Evolutionary conservation across 2,797 vertebrate genomes (phyloP).

Genomic region (Micrastur ruficollis): DNA sequence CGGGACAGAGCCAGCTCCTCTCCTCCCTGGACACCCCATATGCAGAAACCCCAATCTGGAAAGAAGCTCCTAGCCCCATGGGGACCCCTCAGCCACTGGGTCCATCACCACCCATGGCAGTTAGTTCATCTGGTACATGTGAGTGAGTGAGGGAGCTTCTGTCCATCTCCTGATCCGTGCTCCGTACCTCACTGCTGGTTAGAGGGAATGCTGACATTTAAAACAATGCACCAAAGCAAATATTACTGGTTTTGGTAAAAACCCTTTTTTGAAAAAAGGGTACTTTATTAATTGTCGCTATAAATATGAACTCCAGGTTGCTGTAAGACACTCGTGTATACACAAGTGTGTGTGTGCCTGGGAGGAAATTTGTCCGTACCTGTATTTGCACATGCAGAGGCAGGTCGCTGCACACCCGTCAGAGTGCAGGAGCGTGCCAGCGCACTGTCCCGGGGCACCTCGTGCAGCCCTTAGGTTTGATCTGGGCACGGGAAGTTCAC

Average conservation of each 20-base stretch:
- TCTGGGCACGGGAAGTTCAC: not conserved
- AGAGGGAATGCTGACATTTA: not conserved
- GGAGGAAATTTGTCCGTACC: not conserved
- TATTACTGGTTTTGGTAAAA: not conserved
- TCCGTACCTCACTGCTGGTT: not conserved
- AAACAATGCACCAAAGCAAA: not conserved
- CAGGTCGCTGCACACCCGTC: not conserved
- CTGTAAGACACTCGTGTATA: too few relatives aligned
- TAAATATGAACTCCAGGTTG: not conserved
- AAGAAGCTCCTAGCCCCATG: not conserved
- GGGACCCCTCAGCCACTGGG: not conserved
- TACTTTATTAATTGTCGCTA: accelerated
- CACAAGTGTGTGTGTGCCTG: accelerated
- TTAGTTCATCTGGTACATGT: not conserved
- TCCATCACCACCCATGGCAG: not conserved
- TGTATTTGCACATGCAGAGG: not conserved
- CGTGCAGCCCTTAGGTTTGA: not conserved
- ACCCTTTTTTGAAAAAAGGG: not conserved
- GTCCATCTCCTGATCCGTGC: not conserved
- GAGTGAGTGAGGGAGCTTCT: not conserved
- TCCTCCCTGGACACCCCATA: too few relatives aligned
- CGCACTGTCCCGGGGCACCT: accelerated
- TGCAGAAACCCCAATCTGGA: not conserved
- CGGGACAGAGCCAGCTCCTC: not conserved
- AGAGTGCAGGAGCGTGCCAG: accelerated